Percentiles rank a stretch among this genome's conserved stretches.
Evolutionary conservation across 92 coral and sea anemone genomes (phyloP).

Genomic region (Bergia sp.): DNA sequence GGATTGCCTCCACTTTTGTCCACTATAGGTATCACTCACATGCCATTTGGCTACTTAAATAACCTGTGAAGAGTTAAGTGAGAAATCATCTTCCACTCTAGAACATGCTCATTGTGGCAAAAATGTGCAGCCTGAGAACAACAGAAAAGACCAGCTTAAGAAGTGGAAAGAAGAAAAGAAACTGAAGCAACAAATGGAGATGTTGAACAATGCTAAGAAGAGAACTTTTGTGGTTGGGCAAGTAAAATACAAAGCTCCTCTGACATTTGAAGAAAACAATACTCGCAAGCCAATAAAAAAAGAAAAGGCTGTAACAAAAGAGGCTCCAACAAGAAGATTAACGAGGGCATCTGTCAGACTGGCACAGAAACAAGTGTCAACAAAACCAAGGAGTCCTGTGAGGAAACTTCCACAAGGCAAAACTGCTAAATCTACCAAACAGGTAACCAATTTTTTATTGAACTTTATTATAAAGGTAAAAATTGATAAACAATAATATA

Average conservation of each 20-base stretch:
- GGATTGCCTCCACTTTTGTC: too few species aligned
- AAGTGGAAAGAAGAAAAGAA: slow-evolving; percentile 86
- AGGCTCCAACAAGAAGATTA: slow-evolving; percentile 33
- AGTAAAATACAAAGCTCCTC: slow-evolving; percentile 55
- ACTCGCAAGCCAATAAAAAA: slow-evolving; percentile 25
- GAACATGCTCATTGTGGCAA: neutral
- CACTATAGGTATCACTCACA: too few species aligned
- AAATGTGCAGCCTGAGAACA: slow-evolving; percentile 47
- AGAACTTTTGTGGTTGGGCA: slow-evolving; percentile 80
- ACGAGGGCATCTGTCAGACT: slow-evolving; percentile 76
- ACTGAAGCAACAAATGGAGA: slow-evolving; percentile 59
- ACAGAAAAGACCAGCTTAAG: slow-evolving; percentile 65
- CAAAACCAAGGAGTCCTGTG: slow-evolving; percentile 40
- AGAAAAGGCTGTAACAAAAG: slow-evolving; percentile 17
- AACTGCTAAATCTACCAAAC: neutral
- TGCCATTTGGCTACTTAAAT: too few species aligned
- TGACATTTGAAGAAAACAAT: slow-evolving; percentile 32
- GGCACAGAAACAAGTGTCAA: slow-evolving; percentile 43
- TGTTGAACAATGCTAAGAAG: slow-evolving; percentile 55
- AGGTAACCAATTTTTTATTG: neutral
- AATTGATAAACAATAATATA: too few species aligned
- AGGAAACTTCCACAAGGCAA: slow-evolving; percentile 35
- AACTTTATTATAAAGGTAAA: too few species aligned
- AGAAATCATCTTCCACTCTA: neutral
- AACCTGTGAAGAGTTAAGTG: too few species aligned